phyloP scores from a whole-genome alignment of 2,888 invertebrate species.

The Polydrusus cervinus region DNA sequence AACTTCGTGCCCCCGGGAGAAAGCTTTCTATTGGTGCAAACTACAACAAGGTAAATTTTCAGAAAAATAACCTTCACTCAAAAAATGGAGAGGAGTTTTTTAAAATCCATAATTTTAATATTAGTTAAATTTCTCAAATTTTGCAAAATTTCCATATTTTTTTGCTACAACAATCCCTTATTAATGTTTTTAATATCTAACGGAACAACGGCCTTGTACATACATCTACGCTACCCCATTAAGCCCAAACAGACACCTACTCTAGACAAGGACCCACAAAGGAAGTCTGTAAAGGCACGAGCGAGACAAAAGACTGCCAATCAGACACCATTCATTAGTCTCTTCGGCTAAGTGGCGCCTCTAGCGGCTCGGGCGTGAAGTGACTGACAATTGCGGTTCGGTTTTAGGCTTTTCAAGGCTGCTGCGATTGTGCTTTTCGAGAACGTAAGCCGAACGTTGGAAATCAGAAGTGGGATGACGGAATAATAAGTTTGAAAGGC shows the following conservation, averaged over 20 bases:
- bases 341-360: conserved; percentile 65
- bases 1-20: no score
- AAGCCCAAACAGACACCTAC: conserved; percentile 17
- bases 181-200: not conserved
- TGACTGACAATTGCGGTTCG: conserved; percentile 63
- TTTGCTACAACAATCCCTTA: not conserved
- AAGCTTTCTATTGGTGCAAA: no score
- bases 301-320: conserved; percentile 62
- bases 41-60: no score
- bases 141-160: no score
- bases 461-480: conserved; percentile 16
- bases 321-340: conserved; percentile 67
- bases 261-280: conserved; percentile 25
- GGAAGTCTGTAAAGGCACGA: conserved; percentile 34
- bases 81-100: no score
- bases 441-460: conserved; percentile 15
- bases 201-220: not conserved
- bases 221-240: not conserved
- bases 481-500: not conserved
- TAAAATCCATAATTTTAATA: no score
- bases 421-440: conserved; percentile 30
- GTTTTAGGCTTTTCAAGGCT: conserved; percentile 55
- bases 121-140: no score
- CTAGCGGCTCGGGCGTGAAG: conserved; percentile 64
- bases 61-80: no score